Evolutionary conservation across 2,113 vertebrate species (phyloP), one percentile per base, ranked within the genome.

Genomic region (Sphaerodactylus townsendi): DNA sequence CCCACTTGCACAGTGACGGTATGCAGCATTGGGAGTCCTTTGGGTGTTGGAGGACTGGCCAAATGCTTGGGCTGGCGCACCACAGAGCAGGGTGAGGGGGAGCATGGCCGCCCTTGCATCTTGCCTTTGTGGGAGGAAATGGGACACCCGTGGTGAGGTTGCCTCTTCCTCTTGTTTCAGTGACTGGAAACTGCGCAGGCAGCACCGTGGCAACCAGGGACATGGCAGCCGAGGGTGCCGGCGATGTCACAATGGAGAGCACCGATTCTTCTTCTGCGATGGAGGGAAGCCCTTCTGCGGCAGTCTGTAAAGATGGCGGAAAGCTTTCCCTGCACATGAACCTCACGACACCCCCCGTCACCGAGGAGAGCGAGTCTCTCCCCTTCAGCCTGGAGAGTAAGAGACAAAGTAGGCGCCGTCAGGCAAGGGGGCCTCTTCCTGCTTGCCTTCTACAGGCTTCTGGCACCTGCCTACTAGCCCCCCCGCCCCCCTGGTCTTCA

Each of bases 381-480:
- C 95, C 94, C 10, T 99, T 99, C 96, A 98, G 97, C 90, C 93
- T 99, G 92, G 97, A 98, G 96, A 98, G 99, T 99, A 97, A 97
- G 98, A 88, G 50, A 1, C 13, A 77, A 21, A 73, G 50, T 46
- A 30, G 73, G 2, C 0, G 28, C 65, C 86, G 64, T 50, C 53
- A 59, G 3, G 33, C 3, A 2, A 33, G 0, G 3, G 56, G 14
- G 33, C 17, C 33, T 48, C 33, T 17, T 2, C 62, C 35, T 64
- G 10, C 37, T 23, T 28, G 5, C 59, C 8, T 6, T 25, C 25
- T 9, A 2, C 23, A 28, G 59, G 59, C 56, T 21, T 7, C 19
- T 21, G 21, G 53, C 10, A n/a, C n/a, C n/a, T n/a, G n/a, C n/a
- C n/a, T n/a, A n/a, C n/a, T n/a, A n/a, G n/a, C n/a, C n/a, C n/a